Evolutionary conservation across 2,888 invertebrate genomes (phyloP), one percentile per base, ranked within the genome.

Genomic region (Oscheius sp.): DNA sequence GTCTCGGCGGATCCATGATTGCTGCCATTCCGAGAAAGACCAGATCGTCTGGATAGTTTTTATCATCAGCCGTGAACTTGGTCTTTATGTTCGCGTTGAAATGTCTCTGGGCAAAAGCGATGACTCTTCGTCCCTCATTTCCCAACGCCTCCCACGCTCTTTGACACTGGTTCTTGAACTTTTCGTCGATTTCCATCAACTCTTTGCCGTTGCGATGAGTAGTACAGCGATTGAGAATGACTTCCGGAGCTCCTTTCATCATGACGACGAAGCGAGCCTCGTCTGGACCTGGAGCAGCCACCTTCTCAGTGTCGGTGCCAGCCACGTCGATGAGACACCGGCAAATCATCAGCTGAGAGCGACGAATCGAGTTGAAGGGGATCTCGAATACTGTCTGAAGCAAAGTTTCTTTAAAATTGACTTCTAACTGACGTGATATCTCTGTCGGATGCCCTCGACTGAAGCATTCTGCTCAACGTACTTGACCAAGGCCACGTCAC

Each of bases 231-330:
- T 79, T 81, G 2, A 88, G 77, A 57, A 87, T 84, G 21, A 85
- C 80, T 73, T 87, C 87, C 0, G 88, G 88, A 2, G 88, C 88
- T 33, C 88, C 88, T 78, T 88, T 88, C 59, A 87, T 84, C 85
- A 87, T 86, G 2, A 87, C 79, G 35, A 85, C 81, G 70, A 74
- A 85, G 13, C 86, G 76, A 21, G 80, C 73, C 63, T 84, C 76
- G 9, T 76, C 75, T 35, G 65, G 47, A 48, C 37, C 7, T 5
- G 71, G 73, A 0, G 55, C 53, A 1, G 75, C 59, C 37, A 75
- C 42, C 2, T 60, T 60, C 10, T 74, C 76, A 7, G 76, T 70
- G 11, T 68, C 75, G 3, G 68, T n/a, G 50, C 75, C 73, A 4
- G 70, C 66, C 35, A 11, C 42, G 1, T 80, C 78, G 29, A 78